phyloP scores from a whole-genome alignment of 2,113 vertebrate species.

The Xenopus tropicalis region UCB_Xtro_10.0 CM004443.2:31372501-31373000 shows the following conservation, averaged over 20 bases:
- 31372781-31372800: neutral
- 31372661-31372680: too few relatives aligned
- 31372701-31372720: too few relatives aligned
- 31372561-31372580: too few relatives aligned
- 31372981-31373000: neutral
- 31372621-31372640: too few relatives aligned
- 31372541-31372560: too few relatives aligned
- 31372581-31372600: too few relatives aligned
- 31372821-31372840: neutral
- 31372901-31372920: neutral
- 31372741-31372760: neutral
- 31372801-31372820: neutral
- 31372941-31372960: neutral
- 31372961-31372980: neutral
- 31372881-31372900: constrained; percentile 4
- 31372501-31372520: too few relatives aligned
- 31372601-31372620: too few relatives aligned
- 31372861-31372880: constrained; percentile 12
- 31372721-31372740: too few relatives aligned
- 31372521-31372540: too few relatives aligned
- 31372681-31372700: too few relatives aligned
- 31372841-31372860: constrained; percentile 6
- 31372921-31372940: neutral
- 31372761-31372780: neutral
- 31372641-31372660: too few relatives aligned